Evolutionary conservation across 2,797 vertebrate species (phyloP).

Genomic region (Hyperoplus lanceolatus): DNA sequence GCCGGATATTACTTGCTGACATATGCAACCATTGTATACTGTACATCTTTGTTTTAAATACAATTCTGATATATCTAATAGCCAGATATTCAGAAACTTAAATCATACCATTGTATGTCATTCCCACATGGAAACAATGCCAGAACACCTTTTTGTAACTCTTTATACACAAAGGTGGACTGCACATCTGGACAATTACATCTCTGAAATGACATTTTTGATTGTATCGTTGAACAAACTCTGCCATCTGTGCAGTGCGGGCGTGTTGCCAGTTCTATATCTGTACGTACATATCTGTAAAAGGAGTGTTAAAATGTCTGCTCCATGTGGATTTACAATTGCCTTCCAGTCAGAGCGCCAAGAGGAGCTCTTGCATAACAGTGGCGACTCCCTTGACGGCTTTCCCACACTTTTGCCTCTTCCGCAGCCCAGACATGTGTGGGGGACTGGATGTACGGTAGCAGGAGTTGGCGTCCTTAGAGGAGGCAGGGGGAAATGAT

Average conservation of each 20-base stretch:
- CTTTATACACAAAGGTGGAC: slow-evolving; percentile 11
- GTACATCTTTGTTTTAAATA: neutral
- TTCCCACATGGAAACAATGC: neutral
- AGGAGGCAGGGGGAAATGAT: slow-evolving; percentile 53
- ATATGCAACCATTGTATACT: neutral
- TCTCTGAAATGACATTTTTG: slow-evolving; percentile 22
- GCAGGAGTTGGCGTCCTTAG: slow-evolving; percentile 52
- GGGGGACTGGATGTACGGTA: slow-evolving; percentile 40
- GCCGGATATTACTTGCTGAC: neutral
- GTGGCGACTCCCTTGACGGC: slow-evolving; percentile 34
- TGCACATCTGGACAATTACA: slow-evolving; percentile 26
- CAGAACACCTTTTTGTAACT: neutral
- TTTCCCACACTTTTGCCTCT: slow-evolving; percentile 42
- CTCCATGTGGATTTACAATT: slow-evolving; percentile 47
- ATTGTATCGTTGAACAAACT: slow-evolving; percentile 7
- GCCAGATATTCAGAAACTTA: neutral
- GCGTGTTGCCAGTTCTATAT: slow-evolving; percentile 37
- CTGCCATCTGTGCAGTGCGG: slow-evolving; percentile 42
- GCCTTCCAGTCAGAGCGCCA: slow-evolving; percentile 22
- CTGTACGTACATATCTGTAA: slow-evolving; percentile 28
- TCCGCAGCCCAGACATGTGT: slow-evolving; percentile 47
- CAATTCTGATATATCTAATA: neutral
- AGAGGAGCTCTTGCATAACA: slow-evolving; percentile 61
- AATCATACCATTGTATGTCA: neutral
- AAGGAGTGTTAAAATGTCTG: slow-evolving; percentile 33